Base-by-base conservation (phyloP, 2,888 invertebrate species). In the Bibio marci region DNA sequence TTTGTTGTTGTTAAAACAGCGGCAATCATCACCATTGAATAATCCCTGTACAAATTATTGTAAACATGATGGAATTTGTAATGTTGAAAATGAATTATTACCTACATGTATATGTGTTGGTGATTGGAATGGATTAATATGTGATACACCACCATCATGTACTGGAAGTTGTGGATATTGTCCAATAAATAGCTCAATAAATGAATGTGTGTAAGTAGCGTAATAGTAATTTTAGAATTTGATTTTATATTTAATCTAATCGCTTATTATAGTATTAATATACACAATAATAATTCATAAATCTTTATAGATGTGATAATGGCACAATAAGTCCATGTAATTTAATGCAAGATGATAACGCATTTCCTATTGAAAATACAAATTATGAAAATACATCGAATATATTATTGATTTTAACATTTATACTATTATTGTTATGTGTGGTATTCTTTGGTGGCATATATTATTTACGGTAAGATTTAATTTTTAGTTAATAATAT, bases 21-120 rank as follows among this genome's bases (percentile, higher is more conserved):
- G 4, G 22, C 22, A 22, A 22, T 10, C 7, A 10, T 8, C 19
- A 11, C 26, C 27, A 34, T 33, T n/a, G n/a, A 69, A 71, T 49
- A 72, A 73, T 62, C 71, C 73, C 1, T 80, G 80, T 57, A 55
- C 56, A 10, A 59, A 61, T 28, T 61, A 60, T 42, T 76, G 76
- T 48, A 55, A 62, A 44, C 70, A 76, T 46, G 65, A 62, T 35
- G 76, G 71, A 1, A 59, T 71, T 40, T 82, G 82, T 52, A 57
- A 65, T 18, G 56, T 71, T 43, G 64, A 67, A 43, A 55, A 58
- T 52, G 64, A 59, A 34, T 62, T 64, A 3, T 51, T 61, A 40
- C 68, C 72, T 1, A 56, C 57, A 17, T 75, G 75, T 53, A 57
- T 59, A 44, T 76, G 76, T 49, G 54, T 62, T n/a, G 59, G 62